Conservation (phyloP, 2,797 vertebrate species). For the Emys orbicularis region DNA sequence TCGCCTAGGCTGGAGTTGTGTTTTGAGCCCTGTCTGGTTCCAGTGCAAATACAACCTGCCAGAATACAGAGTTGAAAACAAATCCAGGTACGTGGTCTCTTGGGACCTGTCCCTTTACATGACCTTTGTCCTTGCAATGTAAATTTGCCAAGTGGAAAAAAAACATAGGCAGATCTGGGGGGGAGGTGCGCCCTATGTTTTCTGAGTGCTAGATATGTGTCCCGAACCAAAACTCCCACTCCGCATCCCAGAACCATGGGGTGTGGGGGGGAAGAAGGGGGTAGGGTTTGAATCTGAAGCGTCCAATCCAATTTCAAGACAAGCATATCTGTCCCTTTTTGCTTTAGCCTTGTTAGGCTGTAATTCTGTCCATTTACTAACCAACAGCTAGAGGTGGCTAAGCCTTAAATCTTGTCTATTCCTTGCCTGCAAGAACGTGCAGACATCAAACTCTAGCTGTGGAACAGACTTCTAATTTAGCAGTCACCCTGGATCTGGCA, state of each 20-base stretch:
- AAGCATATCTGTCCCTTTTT: background rate
- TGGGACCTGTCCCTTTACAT: fast-evolving
- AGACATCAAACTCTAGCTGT: background rate
- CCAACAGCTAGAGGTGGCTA: fast-evolving
- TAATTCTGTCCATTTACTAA: background rate
- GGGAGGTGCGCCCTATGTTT: background rate
- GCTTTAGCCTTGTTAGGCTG: background rate
- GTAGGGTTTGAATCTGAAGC: background rate
- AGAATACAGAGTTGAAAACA: background rate
- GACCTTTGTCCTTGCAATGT: background rate
- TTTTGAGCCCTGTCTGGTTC: background rate
- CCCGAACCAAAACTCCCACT: background rate
- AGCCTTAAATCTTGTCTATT: background rate
- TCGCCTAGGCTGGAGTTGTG: background rate
- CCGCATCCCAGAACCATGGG: background rate
- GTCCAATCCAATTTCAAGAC: fast-evolving
- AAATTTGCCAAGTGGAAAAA: background rate
- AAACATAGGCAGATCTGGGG: background rate
- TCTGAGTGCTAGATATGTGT: background rate
- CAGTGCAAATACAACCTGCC: background rate
- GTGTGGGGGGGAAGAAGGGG: background rate
- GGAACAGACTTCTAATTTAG: background rate
- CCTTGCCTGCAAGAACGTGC: background rate
- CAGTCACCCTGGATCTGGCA: background rate
- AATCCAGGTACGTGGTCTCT: background rate